Percentiles rank a stretch among this genome's conserved stretches.
phyloP scores from a whole-genome alignment of 2,797 vertebrate genomes.

The Halcyon chelicuti region DNA sequence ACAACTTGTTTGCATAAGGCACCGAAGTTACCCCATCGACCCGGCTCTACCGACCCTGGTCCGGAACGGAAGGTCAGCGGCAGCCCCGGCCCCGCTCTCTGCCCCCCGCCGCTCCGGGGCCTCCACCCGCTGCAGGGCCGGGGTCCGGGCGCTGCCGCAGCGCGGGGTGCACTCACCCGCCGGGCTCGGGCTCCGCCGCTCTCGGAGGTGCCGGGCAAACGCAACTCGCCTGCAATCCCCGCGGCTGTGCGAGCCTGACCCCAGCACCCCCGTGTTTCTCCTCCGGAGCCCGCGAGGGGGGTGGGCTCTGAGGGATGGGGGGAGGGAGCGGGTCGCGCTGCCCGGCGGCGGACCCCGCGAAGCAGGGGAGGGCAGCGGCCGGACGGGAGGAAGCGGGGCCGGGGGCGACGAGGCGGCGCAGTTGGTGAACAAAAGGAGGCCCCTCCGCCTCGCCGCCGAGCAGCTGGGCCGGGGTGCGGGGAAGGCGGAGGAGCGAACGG shows the following conservation, averaged over 20 bases:
- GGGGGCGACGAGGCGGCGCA: constrained; percentile 70
- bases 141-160: neutral
- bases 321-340: neutral
- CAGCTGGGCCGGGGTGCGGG: neutral
- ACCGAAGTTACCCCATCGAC: fast-evolving
- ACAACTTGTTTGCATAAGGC: fast-evolving
- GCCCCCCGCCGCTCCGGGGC: neutral
- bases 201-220: constrained; percentile 78
- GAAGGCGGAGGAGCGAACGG: neutral
- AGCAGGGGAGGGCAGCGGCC: neutral
- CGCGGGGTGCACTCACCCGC: neutral
- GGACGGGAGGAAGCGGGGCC: neutral
- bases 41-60: fast-evolving
- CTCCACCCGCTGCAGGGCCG: neutral
- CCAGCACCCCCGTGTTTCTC: constrained; percentile 59
- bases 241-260: constrained; percentile 70
- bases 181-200: constrained; percentile 59
- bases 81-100: neutral
- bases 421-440: constrained; percentile 92
- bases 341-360: neutral
- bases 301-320: neutral
- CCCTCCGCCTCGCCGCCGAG: constrained; percentile 53
- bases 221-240: constrained; percentile 79
- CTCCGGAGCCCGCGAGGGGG: neutral
- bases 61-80: fast-evolving